Percentiles rank a stretch among this genome's conserved stretches.
Conservation (phyloP, 1,140 invertebrate species). For the Drosophila tropicalis region DNA sequence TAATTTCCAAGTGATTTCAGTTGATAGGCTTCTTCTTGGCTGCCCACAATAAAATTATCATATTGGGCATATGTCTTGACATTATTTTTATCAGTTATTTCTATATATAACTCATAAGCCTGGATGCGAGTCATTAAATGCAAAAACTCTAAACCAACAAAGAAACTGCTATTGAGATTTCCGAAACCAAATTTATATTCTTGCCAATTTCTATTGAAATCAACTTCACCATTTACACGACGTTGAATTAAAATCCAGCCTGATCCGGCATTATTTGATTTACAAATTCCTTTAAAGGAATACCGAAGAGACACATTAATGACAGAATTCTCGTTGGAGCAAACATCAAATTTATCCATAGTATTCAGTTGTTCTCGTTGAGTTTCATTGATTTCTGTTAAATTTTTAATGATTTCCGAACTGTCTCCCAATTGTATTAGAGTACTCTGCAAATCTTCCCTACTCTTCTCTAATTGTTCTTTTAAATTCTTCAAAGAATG, state of each 20-base stretch:
- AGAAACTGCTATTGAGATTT: constrained; percentile 20
- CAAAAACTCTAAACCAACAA: constrained; percentile 33
- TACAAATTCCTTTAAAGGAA: background rate
- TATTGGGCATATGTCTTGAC: constrained; percentile 22
- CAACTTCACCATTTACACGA: background rate
- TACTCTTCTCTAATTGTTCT: background rate
- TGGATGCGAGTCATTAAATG: constrained; percentile 15
- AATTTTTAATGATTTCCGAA: background rate
- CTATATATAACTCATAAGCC: constrained; percentile 33
- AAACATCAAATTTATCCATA: too few relatives aligned
- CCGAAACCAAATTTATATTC: constrained; percentile 1
- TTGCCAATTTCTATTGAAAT: background rate
- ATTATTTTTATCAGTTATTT: constrained; percentile 25
- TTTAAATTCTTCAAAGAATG: too few relatives aligned
- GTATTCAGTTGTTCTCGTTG: background rate
- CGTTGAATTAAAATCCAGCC: background rate
- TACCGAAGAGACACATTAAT: background rate
- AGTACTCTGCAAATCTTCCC: background rate
- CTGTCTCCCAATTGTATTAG: background rate
- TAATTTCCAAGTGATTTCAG: constrained; percentile 31
- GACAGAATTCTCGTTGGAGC: background rate
- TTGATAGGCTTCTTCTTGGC: constrained; percentile 17
- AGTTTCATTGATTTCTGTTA: background rate
- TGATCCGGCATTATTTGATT: background rate
- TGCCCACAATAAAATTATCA: constrained; percentile 26